Conservation (phyloP, 1,140 invertebrate genomes). For the Leptinotarsa defecta region DNA sequence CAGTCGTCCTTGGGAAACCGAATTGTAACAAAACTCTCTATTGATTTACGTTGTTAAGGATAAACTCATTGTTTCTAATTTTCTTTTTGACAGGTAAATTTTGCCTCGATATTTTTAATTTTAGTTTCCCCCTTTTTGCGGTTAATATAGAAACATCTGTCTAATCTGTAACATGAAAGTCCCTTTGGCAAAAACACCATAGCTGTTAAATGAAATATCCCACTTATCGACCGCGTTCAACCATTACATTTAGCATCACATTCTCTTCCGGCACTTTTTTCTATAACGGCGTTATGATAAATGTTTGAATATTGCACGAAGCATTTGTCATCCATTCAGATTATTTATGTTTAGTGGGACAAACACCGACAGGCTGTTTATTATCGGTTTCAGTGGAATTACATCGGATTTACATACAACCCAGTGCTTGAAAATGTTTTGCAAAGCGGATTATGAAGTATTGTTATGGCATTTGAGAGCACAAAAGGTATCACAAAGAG, state of each 20-base stretch:
- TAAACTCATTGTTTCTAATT: too few species aligned
- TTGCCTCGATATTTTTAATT: too few species aligned
- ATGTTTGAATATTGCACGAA: constrained; percentile 36
- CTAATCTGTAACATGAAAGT: background rate
- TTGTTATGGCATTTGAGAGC: constrained; percentile 19
- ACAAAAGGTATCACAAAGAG: constrained; percentile 9
- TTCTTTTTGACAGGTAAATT: too few species aligned
- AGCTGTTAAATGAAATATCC: constrained; percentile 27
- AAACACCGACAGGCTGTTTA: constrained; percentile 8
- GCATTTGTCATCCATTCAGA: constrained; percentile 36
- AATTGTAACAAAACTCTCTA: too few species aligned
- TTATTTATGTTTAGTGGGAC: constrained; percentile 11
- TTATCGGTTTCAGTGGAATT: constrained; percentile 2
- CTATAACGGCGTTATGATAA: constrained; percentile 25
- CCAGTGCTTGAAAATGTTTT: constrained; percentile 8
- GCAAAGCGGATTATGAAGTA: constrained; percentile 24
- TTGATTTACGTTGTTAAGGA: too few species aligned
- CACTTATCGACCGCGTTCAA: constrained; percentile 41
- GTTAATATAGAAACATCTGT: background rate
- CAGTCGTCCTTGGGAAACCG: too few species aligned
- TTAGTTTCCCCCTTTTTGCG: background rate
- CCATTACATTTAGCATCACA: constrained; percentile 38
- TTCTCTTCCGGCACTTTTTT: constrained; percentile 41
- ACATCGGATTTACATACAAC: constrained; percentile 3
- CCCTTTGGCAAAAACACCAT: constrained; percentile 18